Base-by-base conservation (phyloP, 2,797 vertebrate species). In the Manis javanica region DNA sequence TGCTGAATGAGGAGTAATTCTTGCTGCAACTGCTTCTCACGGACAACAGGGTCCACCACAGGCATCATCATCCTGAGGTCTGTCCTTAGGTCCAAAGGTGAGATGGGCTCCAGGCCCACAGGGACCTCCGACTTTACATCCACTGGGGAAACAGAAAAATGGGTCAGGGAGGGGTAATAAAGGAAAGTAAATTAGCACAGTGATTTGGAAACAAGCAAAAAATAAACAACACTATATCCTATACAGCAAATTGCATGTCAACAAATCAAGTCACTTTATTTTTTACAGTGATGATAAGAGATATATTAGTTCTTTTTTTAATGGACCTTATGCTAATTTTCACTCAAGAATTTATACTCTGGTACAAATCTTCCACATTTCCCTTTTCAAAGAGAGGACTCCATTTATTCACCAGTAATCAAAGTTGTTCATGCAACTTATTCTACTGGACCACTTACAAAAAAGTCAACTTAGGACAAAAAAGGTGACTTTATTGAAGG, bases 1-100 rank as follows among this genome's bases (percentile, higher is more conserved):
- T 99, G 99, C 98, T 99, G 99, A 94, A 99, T 99, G 72, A 99
- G 99, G 61, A 99, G 99, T 68, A 99, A 98, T 79, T 99, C 99
- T 98, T 99, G 99, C 98, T 99, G 99, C 75, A 99, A 98, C 98
- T 99, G 99, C 97, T 99, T 99, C 97, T 99, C 99, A 94, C 99
- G 99, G 97, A 99, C 94, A 3, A 99, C 99, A 2, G 99, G 99
- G 98, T 99, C 99, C 68, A 99, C 99, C 95, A 99, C 99, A 14
- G 99, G 99, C 98, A 99, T 99, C 98, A 99, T 99, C 99, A 99
- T 99, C 98, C 99, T 99, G 97, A 99, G 98, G 97, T 99, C 99
- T 3, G 99, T 99, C 95, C 99, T 99, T 81, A 99, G 98, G 98
- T 99, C 99, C 97, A 99, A 93, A 0, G 99, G 99, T 0, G 99